These are phyloP conservation scores for Chrysolina americana DNA, from an alignment of 2,888 invertebrate species.

Conservation along the genomic window DNA sequence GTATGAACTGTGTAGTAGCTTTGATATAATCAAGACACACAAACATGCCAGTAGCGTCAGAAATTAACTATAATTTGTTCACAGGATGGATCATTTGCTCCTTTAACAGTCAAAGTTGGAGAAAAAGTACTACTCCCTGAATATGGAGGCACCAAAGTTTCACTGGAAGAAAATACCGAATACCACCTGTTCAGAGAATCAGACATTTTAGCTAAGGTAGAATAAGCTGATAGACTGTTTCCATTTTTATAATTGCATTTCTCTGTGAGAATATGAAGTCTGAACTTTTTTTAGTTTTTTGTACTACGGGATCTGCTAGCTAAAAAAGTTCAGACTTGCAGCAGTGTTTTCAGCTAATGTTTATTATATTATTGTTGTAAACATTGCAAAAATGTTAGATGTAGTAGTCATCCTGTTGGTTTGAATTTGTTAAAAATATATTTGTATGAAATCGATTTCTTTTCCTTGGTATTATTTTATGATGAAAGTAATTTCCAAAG, in stretches of 20 bases:
- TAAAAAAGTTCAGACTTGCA: constrained; percentile 46
- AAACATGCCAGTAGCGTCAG: neutral
- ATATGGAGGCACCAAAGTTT: constrained; percentile 98
- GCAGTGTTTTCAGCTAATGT: constrained; percentile 48
- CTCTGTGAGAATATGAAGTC: constrained; percentile 49
- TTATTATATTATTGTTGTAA: constrained; percentile 51
- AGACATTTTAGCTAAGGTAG: constrained; percentile 95
- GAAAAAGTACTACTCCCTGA: constrained; percentile 97
- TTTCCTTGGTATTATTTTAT: too few species aligned
- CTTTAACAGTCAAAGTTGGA: constrained; percentile 88
- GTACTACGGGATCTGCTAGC: constrained; percentile 47
- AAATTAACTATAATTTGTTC: constrained; percentile 56
- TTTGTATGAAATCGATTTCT: constrained; percentile 46
- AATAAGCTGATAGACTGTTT: constrained; percentile 60
- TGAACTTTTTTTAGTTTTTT: constrained; percentile 47
- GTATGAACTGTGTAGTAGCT: too few species aligned
- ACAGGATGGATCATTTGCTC: constrained; percentile 85
- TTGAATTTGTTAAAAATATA: constrained; percentile 52
- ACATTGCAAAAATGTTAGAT: constrained; percentile 42
- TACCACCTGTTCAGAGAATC: constrained; percentile 95
- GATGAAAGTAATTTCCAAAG: too few species aligned
- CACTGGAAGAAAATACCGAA: constrained; percentile 91
- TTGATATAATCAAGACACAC: neutral
- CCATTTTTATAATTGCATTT: constrained; percentile 41
- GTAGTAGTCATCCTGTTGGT: constrained; percentile 43